Conservation (phyloP, 2,888 invertebrate genomes). For the Ormyrus pomaceus region DNA sequence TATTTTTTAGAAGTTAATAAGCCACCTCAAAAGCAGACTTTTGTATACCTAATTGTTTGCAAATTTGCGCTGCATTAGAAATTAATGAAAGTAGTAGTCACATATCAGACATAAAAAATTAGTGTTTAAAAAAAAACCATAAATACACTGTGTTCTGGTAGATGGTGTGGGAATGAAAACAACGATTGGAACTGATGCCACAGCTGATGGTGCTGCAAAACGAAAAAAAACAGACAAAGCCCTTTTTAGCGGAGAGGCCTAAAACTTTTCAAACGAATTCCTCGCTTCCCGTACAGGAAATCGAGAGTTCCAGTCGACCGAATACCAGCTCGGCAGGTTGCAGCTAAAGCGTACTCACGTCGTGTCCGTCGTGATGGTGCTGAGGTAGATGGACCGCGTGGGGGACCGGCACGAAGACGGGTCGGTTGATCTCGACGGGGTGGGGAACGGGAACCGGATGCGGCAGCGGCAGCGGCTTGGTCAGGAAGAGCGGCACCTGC, state of each 20-base stretch:
- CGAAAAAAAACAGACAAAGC: too few relatives aligned
- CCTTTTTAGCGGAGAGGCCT: too few relatives aligned
- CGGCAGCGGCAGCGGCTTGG: constrained; percentile 67
- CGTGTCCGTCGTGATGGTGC: constrained; percentile 38
- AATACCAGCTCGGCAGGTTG: too few relatives aligned
- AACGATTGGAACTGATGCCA: constrained; percentile 22
- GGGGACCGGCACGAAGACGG: constrained; percentile 69
- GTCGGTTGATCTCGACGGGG: constrained; percentile 64
- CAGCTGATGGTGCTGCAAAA: constrained; percentile 33
- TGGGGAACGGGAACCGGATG: constrained; percentile 70
- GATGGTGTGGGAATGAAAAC: constrained; percentile 17
- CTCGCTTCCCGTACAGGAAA: too few relatives aligned
- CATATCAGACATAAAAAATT: neutral
- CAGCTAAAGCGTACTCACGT: neutral
- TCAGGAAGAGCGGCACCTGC: constrained; percentile 66
- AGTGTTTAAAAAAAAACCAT: neutral
- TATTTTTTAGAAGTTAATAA: too few relatives aligned
- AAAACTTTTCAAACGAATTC: too few relatives aligned
- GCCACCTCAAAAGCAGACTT: too few relatives aligned
- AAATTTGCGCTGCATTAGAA: too few relatives aligned
- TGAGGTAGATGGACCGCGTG: constrained; percentile 65
- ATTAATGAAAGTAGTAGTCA: too few relatives aligned
- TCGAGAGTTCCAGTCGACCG: too few relatives aligned
- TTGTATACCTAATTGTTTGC: too few relatives aligned
- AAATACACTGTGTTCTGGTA: constrained; percentile 2